A percentile compares a stretch with the other conserved stretches of the same genome.
Conservation (phyloP, 2,888 invertebrate genomes). For the Punctoribates punctum region DNA sequence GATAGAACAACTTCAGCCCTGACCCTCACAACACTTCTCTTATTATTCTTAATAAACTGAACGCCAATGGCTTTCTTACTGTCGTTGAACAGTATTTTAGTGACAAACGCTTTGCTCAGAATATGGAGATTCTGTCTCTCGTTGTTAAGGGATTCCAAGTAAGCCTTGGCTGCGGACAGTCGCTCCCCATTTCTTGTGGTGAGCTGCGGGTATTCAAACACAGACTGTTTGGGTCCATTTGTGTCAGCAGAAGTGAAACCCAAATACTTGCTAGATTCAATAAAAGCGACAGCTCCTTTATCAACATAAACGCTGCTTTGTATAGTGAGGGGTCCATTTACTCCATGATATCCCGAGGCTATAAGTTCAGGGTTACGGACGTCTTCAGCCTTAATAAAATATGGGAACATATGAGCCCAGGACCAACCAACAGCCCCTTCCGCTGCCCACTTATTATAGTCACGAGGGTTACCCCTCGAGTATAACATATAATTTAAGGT, state of each 20-base stretch:
- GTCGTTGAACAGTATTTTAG: conserved; percentile 59
- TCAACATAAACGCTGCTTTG: no score
- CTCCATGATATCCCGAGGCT: conserved; percentile 44
- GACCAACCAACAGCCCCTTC: conserved; percentile 64
- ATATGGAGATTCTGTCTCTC: conserved; percentile 75
- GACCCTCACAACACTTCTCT: conserved; percentile 50
- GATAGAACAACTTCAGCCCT: conserved; percentile 33
- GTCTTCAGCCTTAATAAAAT: conserved; percentile 62
- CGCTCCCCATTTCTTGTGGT: conserved; percentile 81
- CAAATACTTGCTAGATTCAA: neutral
- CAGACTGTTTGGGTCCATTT: conserved; percentile 49
- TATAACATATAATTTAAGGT: conserved; percentile 87
- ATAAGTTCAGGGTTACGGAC: conserved; percentile 50
- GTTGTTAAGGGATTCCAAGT: conserved; percentile 68
- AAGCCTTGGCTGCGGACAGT: conserved; percentile 83
- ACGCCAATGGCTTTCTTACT: conserved; percentile 64
- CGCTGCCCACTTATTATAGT: conserved; percentile 80
- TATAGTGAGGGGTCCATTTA: conserved; percentile 47
- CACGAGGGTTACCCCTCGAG: conserved; percentile 76
- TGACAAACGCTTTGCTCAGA: conserved; percentile 74
- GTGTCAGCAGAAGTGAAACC: conserved; percentile 48
- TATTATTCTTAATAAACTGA: neutral
- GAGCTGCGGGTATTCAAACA: conserved; percentile 85
- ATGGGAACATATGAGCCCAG: conserved; percentile 63
- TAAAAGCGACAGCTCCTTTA: neutral